Conservation (phyloP, 2,888 invertebrate species). For the Bellardia bayeri region DNA sequence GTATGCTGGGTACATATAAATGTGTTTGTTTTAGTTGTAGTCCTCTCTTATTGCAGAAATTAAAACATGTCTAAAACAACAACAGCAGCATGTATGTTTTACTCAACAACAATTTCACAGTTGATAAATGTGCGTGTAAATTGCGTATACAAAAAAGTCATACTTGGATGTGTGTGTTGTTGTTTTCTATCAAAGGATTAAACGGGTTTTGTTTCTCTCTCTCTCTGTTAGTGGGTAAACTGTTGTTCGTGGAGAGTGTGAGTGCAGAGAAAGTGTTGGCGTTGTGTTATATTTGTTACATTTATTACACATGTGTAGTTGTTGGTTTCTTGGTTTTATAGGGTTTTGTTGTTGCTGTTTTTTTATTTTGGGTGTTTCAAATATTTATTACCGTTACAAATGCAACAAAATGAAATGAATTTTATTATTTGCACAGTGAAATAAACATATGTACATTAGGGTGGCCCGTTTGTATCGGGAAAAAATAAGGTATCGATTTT, state of each 20-base stretch:
- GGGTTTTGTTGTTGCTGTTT: conserved; percentile 68
- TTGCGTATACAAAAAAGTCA: conserved; percentile 54
- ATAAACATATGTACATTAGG: no score
- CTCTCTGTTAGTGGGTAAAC: background rate
- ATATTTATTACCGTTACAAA: conserved; percentile 83
- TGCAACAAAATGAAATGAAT: conserved; percentile 80
- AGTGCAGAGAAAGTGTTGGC: conserved; percentile 42
- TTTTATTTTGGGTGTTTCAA: conserved; percentile 77
- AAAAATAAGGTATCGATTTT: no score
- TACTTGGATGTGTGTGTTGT: conserved; percentile 5
- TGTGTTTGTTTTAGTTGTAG: conserved; percentile 33
- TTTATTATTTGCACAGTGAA: conserved; percentile 13
- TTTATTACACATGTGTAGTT: conserved; percentile 51
- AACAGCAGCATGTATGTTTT: conserved; percentile 13
- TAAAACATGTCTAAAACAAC: conserved; percentile 36
- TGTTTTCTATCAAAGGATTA: conserved; percentile 30
- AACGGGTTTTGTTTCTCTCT: conserved; percentile 22
- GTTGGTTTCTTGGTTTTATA: conserved; percentile 27
- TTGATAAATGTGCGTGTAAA: conserved; percentile 56
- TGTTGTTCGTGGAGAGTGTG: background rate
- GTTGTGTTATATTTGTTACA: conserved; percentile 44
- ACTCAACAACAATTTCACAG: conserved; percentile 46
- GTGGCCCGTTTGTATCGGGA: no score
- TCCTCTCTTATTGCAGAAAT: conserved; percentile 14
- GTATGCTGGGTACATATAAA: no score